Evolutionary conservation across 35 echinoderm and acorn worm species (phyloP).

Genomic region (Ophioderma brevispina): DNA sequence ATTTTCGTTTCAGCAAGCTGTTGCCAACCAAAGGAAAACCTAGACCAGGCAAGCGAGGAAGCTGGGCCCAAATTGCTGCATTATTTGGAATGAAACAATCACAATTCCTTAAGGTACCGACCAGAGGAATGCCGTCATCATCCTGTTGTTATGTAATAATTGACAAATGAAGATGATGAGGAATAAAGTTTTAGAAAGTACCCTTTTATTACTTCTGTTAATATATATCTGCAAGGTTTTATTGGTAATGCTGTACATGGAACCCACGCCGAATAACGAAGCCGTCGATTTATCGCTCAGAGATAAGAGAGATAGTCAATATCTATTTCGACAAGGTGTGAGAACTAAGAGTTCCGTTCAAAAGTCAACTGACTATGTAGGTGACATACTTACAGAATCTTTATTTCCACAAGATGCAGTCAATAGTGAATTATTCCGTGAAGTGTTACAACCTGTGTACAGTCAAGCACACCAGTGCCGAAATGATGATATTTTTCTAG

Average conservation of each 20-base stretch:
- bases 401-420: background rate
- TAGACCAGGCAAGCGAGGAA: too few species aligned
- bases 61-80: too few species aligned
- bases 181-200: slow-evolving; percentile 49
- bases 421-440: slow-evolving; percentile 60
- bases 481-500: slow-evolving; percentile 53
- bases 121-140: too few species aligned
- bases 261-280: slow-evolving; percentile 15
- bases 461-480: slow-evolving; percentile 52
- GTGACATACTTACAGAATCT: background rate
- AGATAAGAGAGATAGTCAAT: background rate
- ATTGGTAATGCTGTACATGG: slow-evolving; percentile 57
- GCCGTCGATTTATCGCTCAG: background rate
- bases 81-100: too few species aligned
- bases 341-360: background rate
- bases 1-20: too few species aligned
- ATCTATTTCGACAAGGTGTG: background rate
- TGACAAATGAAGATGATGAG: slow-evolving; percentile 13
- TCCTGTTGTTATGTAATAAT: too few species aligned
- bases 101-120: too few species aligned
- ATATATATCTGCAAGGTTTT: slow-evolving; percentile 62
- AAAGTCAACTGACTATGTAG: background rate
- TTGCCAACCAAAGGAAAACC: too few species aligned
- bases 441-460: slow-evolving; percentile 54
- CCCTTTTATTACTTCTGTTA: slow-evolving; percentile 42